Evolutionary conservation across 2,113 vertebrate species (phyloP).

Genomic region (Anser brachyrhynchus): DNA sequence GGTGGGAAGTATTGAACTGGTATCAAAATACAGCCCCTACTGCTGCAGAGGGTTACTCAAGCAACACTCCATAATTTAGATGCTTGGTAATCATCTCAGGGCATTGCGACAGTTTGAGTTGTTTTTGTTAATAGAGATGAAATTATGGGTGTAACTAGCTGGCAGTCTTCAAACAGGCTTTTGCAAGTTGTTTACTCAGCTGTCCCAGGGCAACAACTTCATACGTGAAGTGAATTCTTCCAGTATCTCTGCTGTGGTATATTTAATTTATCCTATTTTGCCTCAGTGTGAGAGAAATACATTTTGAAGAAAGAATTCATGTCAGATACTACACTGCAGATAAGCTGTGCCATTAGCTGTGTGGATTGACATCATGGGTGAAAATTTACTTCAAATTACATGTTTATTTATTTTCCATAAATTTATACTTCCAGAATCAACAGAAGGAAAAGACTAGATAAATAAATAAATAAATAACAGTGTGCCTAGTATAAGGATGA

Average conservation of each 20-base stretch:
- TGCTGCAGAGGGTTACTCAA: slow-evolving; percentile 73
- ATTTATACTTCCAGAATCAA: neutral
- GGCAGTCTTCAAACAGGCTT: slow-evolving; percentile 81
- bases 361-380: neutral
- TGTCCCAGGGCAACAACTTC: slow-evolving; percentile 81
- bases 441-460: neutral
- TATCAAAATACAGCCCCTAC: slow-evolving; percentile 71
- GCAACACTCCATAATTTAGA: slow-evolving; percentile 75
- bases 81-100: slow-evolving; percentile 62
- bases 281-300: slow-evolving; percentile 50
- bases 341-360: neutral
- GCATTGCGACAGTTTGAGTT: slow-evolving; percentile 76
- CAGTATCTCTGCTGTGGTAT: slow-evolving; percentile 74
- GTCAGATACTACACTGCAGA: neutral
- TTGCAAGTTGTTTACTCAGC: slow-evolving; percentile 86
- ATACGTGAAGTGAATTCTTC: slow-evolving; percentile 80
- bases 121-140: slow-evolving; percentile 87
- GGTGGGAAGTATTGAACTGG: slow-evolving; percentile 62
- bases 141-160: slow-evolving; percentile 87
- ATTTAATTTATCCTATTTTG: slow-evolving; percentile 75
- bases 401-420: neutral
- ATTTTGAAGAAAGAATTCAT: neutral
- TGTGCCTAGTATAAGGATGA: neutral
- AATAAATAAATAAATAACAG: neutral
- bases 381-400: neutral